phyloP scores from a whole-genome alignment of 2,888 invertebrate genomes.

The Ectobius pallidus region DNA sequence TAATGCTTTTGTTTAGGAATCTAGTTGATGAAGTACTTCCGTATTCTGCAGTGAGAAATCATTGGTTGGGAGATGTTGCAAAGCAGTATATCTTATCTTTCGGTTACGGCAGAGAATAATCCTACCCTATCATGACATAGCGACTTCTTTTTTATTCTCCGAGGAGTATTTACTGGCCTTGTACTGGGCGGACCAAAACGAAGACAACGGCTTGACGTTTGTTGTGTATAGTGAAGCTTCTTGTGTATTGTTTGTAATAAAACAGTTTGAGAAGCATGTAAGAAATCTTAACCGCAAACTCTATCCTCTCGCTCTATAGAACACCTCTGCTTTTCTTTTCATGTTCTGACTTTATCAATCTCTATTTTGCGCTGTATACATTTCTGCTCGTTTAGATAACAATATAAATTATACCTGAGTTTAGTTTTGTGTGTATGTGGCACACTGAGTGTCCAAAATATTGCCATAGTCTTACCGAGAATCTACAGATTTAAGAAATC shows the following conservation, averaged over 20 bases:
- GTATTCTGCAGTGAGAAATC: not conserved
- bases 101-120: not conserved
- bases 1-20: no score
- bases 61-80: not conserved
- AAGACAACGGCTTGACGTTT: constrained; percentile 14
- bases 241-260: constrained; percentile 10
- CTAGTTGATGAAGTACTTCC: no score
- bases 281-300: not conserved
- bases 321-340: no score
- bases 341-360: no score
- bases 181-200: not conserved
- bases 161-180: not conserved
- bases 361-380: no score
- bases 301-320: not conserved
- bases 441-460: no score
- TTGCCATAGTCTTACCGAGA: no score
- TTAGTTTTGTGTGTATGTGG: no score
- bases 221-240: not conserved
- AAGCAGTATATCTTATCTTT: constrained; percentile 2
- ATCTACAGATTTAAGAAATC: no score
- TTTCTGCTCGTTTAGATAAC: no score
- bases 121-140: not conserved
- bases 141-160: not conserved
- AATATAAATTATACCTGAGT: no score
- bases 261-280: not conserved